Conservation (phyloP, 2,113 vertebrate genomes). For the Paramormyrops kingsleyae region DNA sequence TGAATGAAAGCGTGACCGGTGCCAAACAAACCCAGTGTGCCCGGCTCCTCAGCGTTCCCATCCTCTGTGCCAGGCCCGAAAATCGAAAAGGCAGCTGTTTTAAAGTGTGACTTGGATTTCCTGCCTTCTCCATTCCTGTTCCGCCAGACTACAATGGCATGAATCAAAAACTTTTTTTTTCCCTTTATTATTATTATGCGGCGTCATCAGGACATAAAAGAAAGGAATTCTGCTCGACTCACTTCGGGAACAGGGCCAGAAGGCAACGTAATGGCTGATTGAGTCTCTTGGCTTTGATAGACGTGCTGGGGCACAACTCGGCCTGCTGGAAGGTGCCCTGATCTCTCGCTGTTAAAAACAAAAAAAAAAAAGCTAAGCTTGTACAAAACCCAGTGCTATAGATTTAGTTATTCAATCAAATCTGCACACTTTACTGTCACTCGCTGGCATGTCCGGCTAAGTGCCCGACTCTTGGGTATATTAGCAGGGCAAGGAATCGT, state of each 20-base stretch:
- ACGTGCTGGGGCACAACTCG: neutral
- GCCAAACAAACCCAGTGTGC: neutral
- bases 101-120: constrained; percentile 71
- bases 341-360: neutral
- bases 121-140: constrained; percentile 70
- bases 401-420: neutral
- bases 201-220: neutral
- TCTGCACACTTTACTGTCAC: neutral
- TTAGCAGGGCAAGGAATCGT: neutral
- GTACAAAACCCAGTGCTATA: neutral
- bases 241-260: neutral
- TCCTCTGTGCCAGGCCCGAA: constrained; percentile 25
- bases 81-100: constrained; percentile 66
- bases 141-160: constrained; percentile 64
- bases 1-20: neutral
- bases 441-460: neutral
- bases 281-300: neutral
- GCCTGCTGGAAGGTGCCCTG: neutral
- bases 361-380: neutral
- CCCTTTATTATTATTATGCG: neutral
- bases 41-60: neutral
- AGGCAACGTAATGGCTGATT: neutral
- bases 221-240: neutral
- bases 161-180: constrained; percentile 29
- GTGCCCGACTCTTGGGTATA: neutral